Evolutionary conservation across 2,888 invertebrate species (phyloP).

Genomic region (Spisula solida): DNA sequence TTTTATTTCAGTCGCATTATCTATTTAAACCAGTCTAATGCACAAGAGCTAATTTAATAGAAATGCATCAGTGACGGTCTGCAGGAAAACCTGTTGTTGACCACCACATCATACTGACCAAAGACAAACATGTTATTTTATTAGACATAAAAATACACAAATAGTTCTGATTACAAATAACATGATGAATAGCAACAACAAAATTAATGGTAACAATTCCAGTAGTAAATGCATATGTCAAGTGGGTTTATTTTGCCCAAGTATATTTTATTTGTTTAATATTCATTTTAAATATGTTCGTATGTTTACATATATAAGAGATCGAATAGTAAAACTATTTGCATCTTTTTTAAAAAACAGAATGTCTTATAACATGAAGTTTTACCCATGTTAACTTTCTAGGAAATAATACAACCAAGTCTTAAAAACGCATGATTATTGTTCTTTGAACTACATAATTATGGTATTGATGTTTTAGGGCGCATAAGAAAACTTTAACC

Average conservation of each 20-base stretch:
- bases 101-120: conserved; percentile 55
- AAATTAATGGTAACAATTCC: neutral
- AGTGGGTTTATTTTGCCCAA: neutral
- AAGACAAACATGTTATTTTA: no score
- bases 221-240: neutral
- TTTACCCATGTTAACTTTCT: neutral
- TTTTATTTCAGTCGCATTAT: conserved; percentile 45
- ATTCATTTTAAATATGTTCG: neutral
- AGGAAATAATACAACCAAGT: neutral
- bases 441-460: no score
- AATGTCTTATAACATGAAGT: no score
- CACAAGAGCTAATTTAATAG: conserved; percentile 48
- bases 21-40: conserved; percentile 51
- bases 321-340: neutral
- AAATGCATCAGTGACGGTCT: conserved; percentile 51
- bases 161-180: neutral
- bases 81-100: conserved; percentile 58
- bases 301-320: no score
- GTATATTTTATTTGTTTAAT: neutral
- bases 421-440: neutral
- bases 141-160: neutral
- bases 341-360: no score
- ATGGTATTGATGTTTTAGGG: neutral
- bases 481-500: conserved; percentile 15
- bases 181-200: neutral